phyloP scores from a whole-genome alignment of 1,140 invertebrate species.

The Drosophila novamexicana region DNA sequence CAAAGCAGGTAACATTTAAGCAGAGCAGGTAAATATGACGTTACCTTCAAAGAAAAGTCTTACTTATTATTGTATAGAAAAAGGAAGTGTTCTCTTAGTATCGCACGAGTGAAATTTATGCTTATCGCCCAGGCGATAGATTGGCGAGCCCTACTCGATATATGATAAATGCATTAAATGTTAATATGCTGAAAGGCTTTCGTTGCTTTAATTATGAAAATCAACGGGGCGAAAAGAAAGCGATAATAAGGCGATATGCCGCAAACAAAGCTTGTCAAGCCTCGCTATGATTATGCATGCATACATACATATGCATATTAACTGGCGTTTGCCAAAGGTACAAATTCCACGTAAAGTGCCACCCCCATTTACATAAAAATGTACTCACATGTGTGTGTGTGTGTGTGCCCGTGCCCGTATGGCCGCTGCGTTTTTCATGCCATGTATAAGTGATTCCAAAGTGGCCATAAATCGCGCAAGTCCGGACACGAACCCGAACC shows the following conservation, averaged over 20 bases:
- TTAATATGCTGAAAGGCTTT: no score
- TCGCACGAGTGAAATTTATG: no score
- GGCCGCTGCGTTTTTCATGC: conserved; percentile 38
- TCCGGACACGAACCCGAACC: conserved; percentile 5
- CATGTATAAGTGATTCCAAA: conserved; percentile 65
- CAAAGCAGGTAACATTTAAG: no score
- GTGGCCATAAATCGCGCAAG: conserved; percentile 55
- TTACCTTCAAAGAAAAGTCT: no score
- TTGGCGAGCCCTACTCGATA: no score
- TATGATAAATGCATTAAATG: no score
- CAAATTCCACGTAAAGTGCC: not conserved
- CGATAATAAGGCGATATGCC: not conserved
- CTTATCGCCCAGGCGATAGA: no score
- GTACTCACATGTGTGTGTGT: not conserved
- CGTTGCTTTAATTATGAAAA: not conserved
- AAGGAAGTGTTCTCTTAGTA: no score
- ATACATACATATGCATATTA: conserved; percentile 6
- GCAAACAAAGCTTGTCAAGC: not conserved
- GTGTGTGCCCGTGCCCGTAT: conserved; percentile 38
- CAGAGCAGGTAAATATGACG: no score
- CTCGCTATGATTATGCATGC: not conserved
- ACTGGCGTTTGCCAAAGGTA: not conserved
- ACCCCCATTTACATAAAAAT: conserved; percentile 34
- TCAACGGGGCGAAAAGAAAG: not conserved
- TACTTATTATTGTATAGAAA: no score